phyloP scores from a whole-genome alignment of 1,140 invertebrate genomes.

The Laodelphax striatellus region DNA sequence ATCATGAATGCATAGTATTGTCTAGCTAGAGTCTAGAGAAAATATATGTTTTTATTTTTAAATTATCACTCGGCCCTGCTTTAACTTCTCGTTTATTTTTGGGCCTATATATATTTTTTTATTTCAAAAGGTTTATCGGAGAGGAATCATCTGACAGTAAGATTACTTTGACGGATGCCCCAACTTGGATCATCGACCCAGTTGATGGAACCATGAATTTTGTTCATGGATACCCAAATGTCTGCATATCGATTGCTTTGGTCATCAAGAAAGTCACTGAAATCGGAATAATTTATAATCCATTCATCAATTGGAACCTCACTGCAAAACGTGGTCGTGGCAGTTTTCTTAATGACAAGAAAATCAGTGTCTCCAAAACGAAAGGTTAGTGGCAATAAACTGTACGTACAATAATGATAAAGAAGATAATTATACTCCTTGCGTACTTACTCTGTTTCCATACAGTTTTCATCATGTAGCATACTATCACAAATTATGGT shows the following conservation, averaged over 20 bases:
- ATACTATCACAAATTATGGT: too few relatives aligned
- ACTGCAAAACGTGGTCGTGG: slow-evolving; percentile 75
- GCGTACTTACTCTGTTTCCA: too few relatives aligned
- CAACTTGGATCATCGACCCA: slow-evolving; percentile 97
- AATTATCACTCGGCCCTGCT: too few relatives aligned
- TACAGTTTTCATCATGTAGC: too few relatives aligned
- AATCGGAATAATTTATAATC: slow-evolving; percentile 84
- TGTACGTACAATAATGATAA: too few relatives aligned
- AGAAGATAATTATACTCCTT: too few relatives aligned
- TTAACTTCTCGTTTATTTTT: too few relatives aligned
- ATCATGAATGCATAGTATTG: too few relatives aligned
- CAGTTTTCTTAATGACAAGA: slow-evolving; percentile 73
- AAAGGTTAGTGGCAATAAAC: slow-evolving; percentile 32
- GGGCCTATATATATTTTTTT: too few relatives aligned
- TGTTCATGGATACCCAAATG: slow-evolving; percentile 72
- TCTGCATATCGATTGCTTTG: slow-evolving; percentile 57
- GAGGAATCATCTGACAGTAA: slow-evolving; percentile 77
- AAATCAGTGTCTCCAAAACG: slow-evolving; percentile 57
- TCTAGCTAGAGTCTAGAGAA: too few relatives aligned
- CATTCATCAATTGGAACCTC: slow-evolving; percentile 75
- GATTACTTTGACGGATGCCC: slow-evolving; percentile 68
- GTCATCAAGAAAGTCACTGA: slow-evolving; percentile 38
- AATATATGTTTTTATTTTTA: too few relatives aligned
- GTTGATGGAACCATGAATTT: slow-evolving; percentile 89
- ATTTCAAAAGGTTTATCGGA: slow-evolving; percentile 87